Conservation (phyloP, 2,888 invertebrate genomes). For the Phortica magna region DNA sequence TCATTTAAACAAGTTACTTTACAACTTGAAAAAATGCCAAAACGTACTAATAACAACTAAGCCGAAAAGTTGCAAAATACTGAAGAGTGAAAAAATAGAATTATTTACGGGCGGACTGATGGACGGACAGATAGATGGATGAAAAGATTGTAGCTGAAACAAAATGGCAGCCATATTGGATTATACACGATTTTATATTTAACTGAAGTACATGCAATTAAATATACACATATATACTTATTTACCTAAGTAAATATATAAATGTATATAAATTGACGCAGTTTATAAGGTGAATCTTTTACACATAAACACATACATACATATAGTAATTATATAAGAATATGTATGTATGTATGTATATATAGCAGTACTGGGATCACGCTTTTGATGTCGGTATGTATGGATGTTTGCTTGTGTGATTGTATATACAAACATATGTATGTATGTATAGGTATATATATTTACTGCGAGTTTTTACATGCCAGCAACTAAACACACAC, state of each 20-base stretch:
- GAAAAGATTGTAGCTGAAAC: constrained; percentile 66
- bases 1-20: background rate
- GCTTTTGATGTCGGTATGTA: constrained; percentile 30
- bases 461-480: constrained; percentile 23
- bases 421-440: constrained; percentile 39
- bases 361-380: background rate
- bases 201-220: constrained; percentile 40
- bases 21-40: background rate
- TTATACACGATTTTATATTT: constrained; percentile 67
- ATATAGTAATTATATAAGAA: constrained; percentile 36
- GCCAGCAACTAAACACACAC: constrained; percentile 20
- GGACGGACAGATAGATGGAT: constrained; percentile 35
- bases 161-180: constrained; percentile 74
- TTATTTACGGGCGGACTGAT: constrained; percentile 7
- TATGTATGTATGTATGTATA: constrained; percentile 18
- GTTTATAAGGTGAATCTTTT: constrained; percentile 4
- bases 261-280: constrained; percentile 1
- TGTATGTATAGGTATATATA: background rate
- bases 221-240: constrained; percentile 39
- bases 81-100: constrained; percentile 34
- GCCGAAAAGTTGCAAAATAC: constrained; percentile 58
- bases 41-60: background rate
- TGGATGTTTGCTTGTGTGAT: constrained; percentile 36
- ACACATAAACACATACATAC: background rate
- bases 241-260: constrained; percentile 33